Percentiles rank a stretch among this genome's conserved stretches.
phyloP scores from a whole-genome alignment of 2,888 invertebrate species.

The Agrenia bidenticulata region DNA sequence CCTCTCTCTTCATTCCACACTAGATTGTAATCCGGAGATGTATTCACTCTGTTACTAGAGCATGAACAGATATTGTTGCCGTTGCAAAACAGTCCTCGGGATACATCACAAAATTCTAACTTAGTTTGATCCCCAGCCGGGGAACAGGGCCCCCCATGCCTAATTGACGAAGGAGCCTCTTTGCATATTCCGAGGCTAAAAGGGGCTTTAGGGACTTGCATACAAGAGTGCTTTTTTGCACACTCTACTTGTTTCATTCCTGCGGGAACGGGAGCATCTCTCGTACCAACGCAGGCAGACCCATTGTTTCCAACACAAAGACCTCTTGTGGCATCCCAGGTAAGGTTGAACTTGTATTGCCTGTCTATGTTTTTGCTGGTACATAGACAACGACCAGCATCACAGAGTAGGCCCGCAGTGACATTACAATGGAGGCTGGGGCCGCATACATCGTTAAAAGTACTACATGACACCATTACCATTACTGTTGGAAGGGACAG shows the following conservation, averaged over 20 bases:
- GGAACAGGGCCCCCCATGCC: slow-evolving; percentile 3
- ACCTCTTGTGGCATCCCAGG: slow-evolving; percentile 1
- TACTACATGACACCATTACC: background rate
- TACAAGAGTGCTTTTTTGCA: slow-evolving; percentile 2
- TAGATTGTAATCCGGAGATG: slow-evolving; percentile 7
- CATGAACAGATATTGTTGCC: background rate
- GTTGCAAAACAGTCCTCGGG: slow-evolving; percentile 3
- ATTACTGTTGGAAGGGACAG: background rate
- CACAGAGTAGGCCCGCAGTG: slow-evolving; percentile 24
- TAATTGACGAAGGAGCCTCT: background rate
- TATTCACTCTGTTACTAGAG: background rate
- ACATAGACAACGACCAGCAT: slow-evolving; percentile 18
- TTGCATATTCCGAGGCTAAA: slow-evolving; percentile 14
- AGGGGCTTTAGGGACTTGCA: slow-evolving; percentile 4
- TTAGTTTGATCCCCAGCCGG: too few relatives aligned
- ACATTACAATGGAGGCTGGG: slow-evolving; percentile 15
- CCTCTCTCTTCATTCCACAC: slow-evolving; percentile 1
- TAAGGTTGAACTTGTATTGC: background rate
- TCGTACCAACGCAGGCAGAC: slow-evolving; percentile 15
- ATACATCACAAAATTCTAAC: background rate
- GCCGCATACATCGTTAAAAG: slow-evolving; percentile 20
- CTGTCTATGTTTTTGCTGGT: background rate
- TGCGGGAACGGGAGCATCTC: slow-evolving; percentile 3
- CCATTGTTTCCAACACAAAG: slow-evolving; percentile 6
- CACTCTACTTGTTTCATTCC: slow-evolving; percentile 15